Percentiles rank a stretch among this genome's conserved stretches.
These are phyloP conservation scores for Neodiprion pinetum DNA, from an alignment of 1,140 invertebrate species.

Conservation along the genomic window DNA sequence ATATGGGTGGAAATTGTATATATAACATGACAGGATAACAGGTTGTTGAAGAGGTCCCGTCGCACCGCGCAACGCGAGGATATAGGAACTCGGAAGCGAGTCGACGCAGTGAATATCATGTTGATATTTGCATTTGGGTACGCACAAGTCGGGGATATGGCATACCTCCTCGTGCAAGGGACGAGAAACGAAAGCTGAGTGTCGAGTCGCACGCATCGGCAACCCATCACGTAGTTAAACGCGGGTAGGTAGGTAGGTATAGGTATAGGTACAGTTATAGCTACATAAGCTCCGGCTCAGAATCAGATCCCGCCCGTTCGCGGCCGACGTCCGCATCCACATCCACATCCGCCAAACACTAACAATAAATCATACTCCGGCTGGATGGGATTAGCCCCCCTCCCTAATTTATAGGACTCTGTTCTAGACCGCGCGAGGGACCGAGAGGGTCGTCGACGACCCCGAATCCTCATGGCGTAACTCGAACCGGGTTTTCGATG, in stretches of 20 bases:
- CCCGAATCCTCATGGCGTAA: neutral
- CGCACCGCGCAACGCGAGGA: neutral
- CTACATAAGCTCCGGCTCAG: neutral
- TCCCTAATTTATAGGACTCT: conserved; percentile 7
- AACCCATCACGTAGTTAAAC: neutral
- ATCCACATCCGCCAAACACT: neutral
- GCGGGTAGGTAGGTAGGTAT: neutral
- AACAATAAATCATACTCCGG: conserved; percentile 1
- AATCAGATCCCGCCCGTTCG: neutral
- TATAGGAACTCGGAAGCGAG: neutral
- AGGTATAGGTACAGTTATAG: no score
- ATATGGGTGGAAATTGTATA: neutral
- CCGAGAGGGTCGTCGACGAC: neutral
- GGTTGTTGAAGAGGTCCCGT: conserved; percentile 4
- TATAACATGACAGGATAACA: conserved; percentile 5
- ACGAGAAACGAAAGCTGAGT: neutral
- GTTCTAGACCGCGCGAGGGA: neutral
- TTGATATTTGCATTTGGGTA: neutral
- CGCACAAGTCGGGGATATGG: no score
- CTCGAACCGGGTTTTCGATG: neutral
- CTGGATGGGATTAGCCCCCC: conserved; percentile 3
- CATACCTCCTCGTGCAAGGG: neutral
- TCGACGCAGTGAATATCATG: conserved; percentile 2
- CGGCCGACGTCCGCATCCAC: neutral
- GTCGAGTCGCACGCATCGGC: neutral